Base-by-base conservation (phyloP, 2,113 vertebrate genomes). In the Channa maculata region DNA sequence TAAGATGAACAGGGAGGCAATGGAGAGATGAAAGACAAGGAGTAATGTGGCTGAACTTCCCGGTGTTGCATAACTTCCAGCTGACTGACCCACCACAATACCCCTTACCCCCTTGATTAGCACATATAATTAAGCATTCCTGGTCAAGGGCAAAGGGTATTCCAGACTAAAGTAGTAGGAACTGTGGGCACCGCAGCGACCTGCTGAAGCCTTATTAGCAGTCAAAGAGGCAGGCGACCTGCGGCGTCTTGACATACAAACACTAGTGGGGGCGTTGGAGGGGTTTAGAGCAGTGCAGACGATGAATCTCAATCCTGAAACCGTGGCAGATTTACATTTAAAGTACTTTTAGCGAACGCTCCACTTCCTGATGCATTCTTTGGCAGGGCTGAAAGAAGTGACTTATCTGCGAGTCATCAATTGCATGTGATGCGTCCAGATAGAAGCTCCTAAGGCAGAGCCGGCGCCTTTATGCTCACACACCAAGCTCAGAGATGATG, bases 241-340 rank as follows among this genome's bases (percentile, higher is more conserved):
- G 81, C 63, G 50, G 77, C 78, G 85, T 83, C 84, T 79, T 62
- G 50, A 89, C 86, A 79, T 82, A 76, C 63, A 72, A 84, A 79
- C 83, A 69, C 77, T 77, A 41, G 80, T 60, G 74, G 83, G 84
- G 66, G 80, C 79, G 85, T 83, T 77, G 69, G 86, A 80, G 68
- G 79, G 82, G 58, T 78, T 84, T 73, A 57, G 86, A 88, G 77
- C 75, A 53, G 85, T 46, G 64, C 73, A 82, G 81, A 82, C 75
- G 80, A 89, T 92, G 91, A 92, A 92, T 94, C 92, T 93, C 91
- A 91, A 92, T 94, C 87, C 84, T 66, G 77, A 74, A 83, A 80
- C 85, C 72, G 9, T 89, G 87, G 83, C 89, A 91, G 91, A 94
- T 94, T 94, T 94, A 92, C 92, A 94, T 94, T 94, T 94, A 94